Evolutionary conservation across 2,797 vertebrate genomes (phyloP).

Genomic region (Graptemys geographica): DNA sequence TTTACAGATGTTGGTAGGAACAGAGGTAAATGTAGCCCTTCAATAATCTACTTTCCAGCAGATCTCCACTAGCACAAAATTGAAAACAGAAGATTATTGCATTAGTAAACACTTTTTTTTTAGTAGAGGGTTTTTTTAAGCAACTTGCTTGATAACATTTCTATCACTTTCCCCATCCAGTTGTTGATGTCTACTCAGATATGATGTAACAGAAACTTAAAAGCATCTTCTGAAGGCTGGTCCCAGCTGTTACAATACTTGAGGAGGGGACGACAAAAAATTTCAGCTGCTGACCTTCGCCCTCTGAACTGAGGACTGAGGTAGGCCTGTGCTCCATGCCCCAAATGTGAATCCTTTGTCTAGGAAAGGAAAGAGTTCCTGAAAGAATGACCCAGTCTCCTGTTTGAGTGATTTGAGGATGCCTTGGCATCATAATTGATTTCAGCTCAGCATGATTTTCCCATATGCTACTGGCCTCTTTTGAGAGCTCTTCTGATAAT

Average conservation of each 20-base stretch:
- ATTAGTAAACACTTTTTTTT: constrained; percentile 36
- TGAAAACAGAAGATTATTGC: constrained; percentile 69
- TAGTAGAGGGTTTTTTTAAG: constrained; percentile 30
- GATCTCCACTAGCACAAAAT: constrained; percentile 59
- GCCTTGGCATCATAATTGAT: constrained; percentile 27
- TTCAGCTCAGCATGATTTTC: constrained; percentile 21
- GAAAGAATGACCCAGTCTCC: not conserved
- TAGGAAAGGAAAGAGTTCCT: not conserved
- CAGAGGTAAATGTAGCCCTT: constrained; percentile 42
- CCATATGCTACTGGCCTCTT: constrained; percentile 24
- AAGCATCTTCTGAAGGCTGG: not conserved
- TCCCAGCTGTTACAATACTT: not conserved
- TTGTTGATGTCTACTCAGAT: constrained; percentile 15
- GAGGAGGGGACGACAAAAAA: not conserved
- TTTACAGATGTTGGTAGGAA: constrained; percentile 71
- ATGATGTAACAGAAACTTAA: not conserved
- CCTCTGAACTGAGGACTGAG: not conserved
- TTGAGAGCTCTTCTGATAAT: constrained; percentile 42
- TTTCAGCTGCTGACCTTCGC: not conserved
- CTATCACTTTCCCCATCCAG: constrained; percentile 23
- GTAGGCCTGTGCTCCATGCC: not conserved
- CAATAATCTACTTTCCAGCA: constrained; percentile 68
- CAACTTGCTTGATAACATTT: constrained; percentile 49
- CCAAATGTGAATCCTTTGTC: not conserved
- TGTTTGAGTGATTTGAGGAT: not conserved